Evolutionary conservation across 2,797 vertebrate genomes (phyloP).

Genomic region (Leptatherina wallacei): DNA sequence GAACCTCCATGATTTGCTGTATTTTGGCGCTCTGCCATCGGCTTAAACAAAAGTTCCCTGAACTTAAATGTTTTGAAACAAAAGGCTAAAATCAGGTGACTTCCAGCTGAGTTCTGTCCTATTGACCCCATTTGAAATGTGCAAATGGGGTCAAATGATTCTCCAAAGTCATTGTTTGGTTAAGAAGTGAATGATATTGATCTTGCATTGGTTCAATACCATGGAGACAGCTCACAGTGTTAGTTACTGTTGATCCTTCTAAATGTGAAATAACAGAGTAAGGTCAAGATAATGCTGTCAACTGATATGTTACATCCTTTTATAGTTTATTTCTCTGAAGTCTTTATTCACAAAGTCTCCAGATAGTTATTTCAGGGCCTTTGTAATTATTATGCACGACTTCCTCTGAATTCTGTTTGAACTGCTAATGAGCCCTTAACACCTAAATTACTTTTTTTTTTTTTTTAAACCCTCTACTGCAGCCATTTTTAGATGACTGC

Average conservation of each 20-base stretch:
- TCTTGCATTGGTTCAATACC: not conserved
- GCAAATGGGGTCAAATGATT: constrained; percentile 27
- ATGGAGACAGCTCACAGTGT: constrained; percentile 1
- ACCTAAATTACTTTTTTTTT: not conserved
- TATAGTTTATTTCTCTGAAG: not conserved
- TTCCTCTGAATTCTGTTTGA: not conserved
- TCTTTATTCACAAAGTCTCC: not conserved
- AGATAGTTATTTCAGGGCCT: not conserved
- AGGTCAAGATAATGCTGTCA: constrained; percentile 20
- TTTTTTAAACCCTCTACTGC: not conserved
- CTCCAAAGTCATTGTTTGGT: constrained; percentile 18
- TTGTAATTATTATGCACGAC: constrained; percentile 1
- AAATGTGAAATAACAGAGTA: constrained; percentile 29
- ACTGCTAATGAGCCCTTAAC: constrained; percentile 5
- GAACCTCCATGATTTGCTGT: not conserved
- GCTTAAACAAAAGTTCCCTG: constrained; percentile 16
- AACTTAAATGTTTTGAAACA: constrained; percentile 43
- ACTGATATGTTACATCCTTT: not conserved
- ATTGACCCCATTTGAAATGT: constrained; percentile 32
- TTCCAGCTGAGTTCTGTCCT: constrained; percentile 1
- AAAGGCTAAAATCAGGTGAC: constrained; percentile 21
- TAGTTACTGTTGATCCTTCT: constrained; percentile 10
- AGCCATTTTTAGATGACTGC: not conserved
- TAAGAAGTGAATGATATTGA: constrained; percentile 24
- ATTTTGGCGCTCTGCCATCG: too few species aligned